A percentile compares a stretch with the other conserved stretches of the same genome.
Conservation (phyloP, 2,888 invertebrate genomes). For the Trichacis sp. region DNA sequence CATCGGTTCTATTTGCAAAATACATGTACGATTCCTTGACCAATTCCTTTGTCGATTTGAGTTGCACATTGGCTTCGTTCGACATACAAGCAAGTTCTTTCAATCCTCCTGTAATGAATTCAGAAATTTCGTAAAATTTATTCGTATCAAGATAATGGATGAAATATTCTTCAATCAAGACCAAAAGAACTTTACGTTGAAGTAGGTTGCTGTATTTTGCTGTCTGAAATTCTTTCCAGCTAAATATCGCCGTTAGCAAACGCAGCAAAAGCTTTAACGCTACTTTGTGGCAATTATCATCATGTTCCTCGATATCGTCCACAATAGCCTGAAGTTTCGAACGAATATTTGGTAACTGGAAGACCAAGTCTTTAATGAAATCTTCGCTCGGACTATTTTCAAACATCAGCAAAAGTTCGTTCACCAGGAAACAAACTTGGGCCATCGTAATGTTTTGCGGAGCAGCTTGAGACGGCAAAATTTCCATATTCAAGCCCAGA, state of each 20-base stretch:
- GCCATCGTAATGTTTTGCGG: slow-evolving; percentile 51
- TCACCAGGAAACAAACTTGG: slow-evolving; percentile 63
- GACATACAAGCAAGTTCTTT: slow-evolving; percentile 57
- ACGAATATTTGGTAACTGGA: slow-evolving; percentile 70
- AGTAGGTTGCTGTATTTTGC: slow-evolving; percentile 59
- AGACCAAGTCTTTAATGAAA: slow-evolving; percentile 59
- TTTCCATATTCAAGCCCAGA: slow-evolving; percentile 53
- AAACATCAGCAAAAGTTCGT: slow-evolving; percentile 60
- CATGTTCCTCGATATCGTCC: slow-evolving; percentile 36
- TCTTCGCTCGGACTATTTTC: slow-evolving; percentile 53
- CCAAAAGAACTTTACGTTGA: too few relatives aligned
- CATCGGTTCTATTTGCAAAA: slow-evolving; percentile 62
- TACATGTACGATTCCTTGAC: slow-evolving; percentile 64
- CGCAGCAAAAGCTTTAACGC: slow-evolving; percentile 73
- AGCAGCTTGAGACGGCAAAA: slow-evolving; percentile 43
- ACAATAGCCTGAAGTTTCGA: slow-evolving; percentile 68
- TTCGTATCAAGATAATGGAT: too few relatives aligned
- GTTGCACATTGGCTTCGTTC: slow-evolving; percentile 49
- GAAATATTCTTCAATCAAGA: too few relatives aligned
- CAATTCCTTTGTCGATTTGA: slow-evolving; percentile 61
- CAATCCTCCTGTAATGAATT: slow-evolving; percentile 58
- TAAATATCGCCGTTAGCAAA: slow-evolving; percentile 73
- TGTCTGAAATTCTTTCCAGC: slow-evolving; percentile 76
- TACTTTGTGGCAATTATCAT: slow-evolving; percentile 55
- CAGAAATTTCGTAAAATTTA: too few relatives aligned